Evolutionary conservation across 1,140 invertebrate species (phyloP).

Genomic region (Helicoverpa zea): DNA sequence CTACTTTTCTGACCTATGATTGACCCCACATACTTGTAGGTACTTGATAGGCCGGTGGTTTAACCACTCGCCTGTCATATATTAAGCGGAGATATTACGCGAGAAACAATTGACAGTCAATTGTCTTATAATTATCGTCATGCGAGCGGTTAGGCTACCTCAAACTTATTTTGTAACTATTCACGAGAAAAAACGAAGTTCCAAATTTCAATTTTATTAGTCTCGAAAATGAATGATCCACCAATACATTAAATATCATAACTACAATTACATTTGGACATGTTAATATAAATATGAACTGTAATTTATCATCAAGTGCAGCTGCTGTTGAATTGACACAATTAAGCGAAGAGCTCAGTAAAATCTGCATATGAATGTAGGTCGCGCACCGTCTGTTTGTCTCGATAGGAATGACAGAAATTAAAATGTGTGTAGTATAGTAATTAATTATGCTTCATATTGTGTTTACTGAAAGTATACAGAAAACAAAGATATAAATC

Average conservation of each 20-base stretch:
- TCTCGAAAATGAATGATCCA: not conserved
- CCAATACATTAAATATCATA: not conserved
- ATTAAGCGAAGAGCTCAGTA: slow-evolving; percentile 9
- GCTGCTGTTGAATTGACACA: slow-evolving; percentile 29
- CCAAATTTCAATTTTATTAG: not conserved
- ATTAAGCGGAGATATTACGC: no score
- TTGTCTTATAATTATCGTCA: no score
- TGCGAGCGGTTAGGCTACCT: no score
- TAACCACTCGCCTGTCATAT: no score
- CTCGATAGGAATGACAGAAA: not conserved
- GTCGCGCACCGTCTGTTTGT: not conserved
- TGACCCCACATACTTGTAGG: no score
- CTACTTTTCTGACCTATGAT: no score
- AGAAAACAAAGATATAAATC: no score
- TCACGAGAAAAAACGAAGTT: not conserved
- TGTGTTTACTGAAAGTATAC: no score
- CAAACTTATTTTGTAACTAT: no score
- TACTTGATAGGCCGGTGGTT: no score
- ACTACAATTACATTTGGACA: not conserved
- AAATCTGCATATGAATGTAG: slow-evolving; percentile 24
- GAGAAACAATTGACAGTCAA: no score
- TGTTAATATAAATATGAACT: slow-evolving; percentile 23
- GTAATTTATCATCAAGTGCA: slow-evolving; percentile 35
- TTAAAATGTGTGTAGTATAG: not conserved
- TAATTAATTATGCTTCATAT: no score